Base-by-base conservation (phyloP, 2,797 vertebrate genomes). In the Protonibea diacanthus region DNA sequence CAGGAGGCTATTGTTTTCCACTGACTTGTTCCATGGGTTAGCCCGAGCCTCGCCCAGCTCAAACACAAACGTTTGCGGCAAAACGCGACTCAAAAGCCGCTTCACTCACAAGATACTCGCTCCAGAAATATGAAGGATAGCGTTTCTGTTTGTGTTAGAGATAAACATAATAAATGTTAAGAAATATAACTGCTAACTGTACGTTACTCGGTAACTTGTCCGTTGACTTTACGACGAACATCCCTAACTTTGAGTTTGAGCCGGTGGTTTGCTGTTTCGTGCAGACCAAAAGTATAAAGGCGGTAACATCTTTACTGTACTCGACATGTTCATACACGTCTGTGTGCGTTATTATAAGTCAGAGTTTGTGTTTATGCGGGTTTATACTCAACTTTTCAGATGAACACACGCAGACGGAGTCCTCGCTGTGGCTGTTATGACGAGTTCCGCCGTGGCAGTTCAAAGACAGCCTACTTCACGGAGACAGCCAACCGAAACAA, bases 301-400 rank as follows among this genome's bases (percentile, higher is more conserved):
- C 20, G 8, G 5, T 14, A 14, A 14, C 10, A 14, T 38, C 45
- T 53, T 33, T 6, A 11, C 10, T 40, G 11, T 11, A 42, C 40
- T 53, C 51, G 12, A 29, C n/a, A 10, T 18, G 25, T 27, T 49
- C 0, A 0, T 11, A 18, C 20, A 1, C 2, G 20, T 27, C 15
- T 3, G 27, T 5, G 7, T 4, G 2, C 2, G 18, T 25, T 17
- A 12, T 20, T 1, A 6, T 0, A 1, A 44, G 12, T 53, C 20
- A 2, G 47, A 55, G 1, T 23, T 40, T 6, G 17, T 1, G 1
- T 49, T 12, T 6, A 2, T 9, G 1, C 8, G 18, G 17, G 6
- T 64, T 74, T 14, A n/a, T 60, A 76, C 77, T 86, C 66, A 86
- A 83, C 83, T 86, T 84, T 74, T 84, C 40, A 9, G 59, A 15